Evolutionary conservation across 2,113 vertebrate species (phyloP).

Genomic region (Perognathus longimembris): DNA sequence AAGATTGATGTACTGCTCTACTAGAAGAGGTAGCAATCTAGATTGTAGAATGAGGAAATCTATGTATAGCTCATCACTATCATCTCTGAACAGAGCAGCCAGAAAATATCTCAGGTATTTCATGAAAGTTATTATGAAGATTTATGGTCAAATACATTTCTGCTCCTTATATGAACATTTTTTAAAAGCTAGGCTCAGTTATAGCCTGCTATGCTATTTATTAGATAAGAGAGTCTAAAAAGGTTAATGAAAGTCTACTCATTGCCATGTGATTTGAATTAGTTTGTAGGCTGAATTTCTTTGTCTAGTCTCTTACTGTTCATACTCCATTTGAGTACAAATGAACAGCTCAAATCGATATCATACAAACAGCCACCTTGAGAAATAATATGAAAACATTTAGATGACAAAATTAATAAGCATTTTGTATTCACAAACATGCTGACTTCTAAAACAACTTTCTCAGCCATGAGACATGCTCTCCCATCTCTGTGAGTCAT

Average conservation of each 20-base stretch:
- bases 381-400: not conserved
- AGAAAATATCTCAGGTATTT: not conserved
- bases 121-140: slow-evolving; percentile 31
- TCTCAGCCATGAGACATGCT: not conserved
- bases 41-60: rapidly evolving
- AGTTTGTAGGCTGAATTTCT: slow-evolving; percentile 44
- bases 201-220: slow-evolving; percentile 11
- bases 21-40: not conserved
- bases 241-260: slow-evolving; percentile 32
- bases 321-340: not conserved
- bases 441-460: not conserved
- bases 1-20: not conserved
- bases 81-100: not conserved
- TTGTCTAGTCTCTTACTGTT: slow-evolving; percentile 41
- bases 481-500: not conserved
- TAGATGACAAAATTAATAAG: not conserved
- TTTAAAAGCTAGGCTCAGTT: not conserved
- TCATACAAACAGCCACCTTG: not conserved
- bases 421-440: not conserved
- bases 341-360: slow-evolving; percentile 16
- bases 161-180: not conserved
- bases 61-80: not conserved
- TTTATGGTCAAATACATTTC: slow-evolving; percentile 17
- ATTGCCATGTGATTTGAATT: slow-evolving; percentile 42
- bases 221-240: slow-evolving; percentile 8